Evolutionary conservation across 2,113 vertebrate genomes (phyloP).

Genomic region (Pelodiscus sinensis): DNA sequence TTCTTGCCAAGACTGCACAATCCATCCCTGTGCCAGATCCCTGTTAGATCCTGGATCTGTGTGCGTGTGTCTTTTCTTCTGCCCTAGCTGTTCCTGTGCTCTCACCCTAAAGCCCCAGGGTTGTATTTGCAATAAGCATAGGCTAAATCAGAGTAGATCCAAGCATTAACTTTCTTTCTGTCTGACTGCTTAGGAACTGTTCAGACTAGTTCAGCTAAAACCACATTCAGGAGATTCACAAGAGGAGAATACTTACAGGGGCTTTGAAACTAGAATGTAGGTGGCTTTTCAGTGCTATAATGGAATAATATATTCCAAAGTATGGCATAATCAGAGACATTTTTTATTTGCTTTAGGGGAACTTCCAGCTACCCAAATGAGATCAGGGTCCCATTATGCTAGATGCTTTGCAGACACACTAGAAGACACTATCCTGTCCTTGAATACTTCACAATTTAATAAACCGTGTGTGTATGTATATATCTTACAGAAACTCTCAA

Average conservation of each 20-base stretch:
- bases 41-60: neutral
- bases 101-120: rapidly evolving
- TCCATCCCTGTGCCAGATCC: neutral
- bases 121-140: neutral
- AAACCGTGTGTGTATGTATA: neutral
- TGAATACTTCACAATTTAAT: neutral
- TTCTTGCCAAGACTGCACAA: neutral
- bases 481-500: neutral
- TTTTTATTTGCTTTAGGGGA: neutral
- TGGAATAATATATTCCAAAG: neutral
- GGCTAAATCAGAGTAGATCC: neutral
- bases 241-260: rapidly evolving
- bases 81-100: neutral
- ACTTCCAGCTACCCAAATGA: neutral
- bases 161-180: neutral
- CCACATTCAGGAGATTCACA: neutral
- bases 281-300: rapidly evolving
- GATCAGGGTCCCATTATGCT: neutral
- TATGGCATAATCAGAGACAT: neutral
- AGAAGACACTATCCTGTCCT: neutral
- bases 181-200: too few relatives aligned
- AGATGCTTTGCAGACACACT: neutral
- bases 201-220: neutral
- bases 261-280: neutral
- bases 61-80: neutral